A percentile compares a stretch with the other conserved stretches of the same genome.
These are phyloP conservation scores for Theristicus caerulescens DNA, from an alignment of 2,113 vertebrate genomes.

Conservation along the genomic window DNA sequence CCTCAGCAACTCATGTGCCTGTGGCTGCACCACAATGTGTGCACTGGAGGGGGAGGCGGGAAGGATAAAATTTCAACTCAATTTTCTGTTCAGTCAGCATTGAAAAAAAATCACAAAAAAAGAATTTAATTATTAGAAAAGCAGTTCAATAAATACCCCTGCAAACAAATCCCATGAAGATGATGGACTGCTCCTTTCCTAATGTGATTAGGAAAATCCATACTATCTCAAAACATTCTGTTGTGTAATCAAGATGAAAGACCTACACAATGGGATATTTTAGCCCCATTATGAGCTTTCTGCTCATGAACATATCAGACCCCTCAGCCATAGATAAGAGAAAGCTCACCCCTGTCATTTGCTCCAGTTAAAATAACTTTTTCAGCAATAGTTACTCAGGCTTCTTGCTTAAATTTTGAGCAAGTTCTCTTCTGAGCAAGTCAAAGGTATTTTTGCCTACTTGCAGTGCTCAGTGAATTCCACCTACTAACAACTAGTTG, in stretches of 20 bases:
- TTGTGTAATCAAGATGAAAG: not conserved
- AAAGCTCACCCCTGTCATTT: not conserved
- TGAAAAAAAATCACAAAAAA: not conserved
- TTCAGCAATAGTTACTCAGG: not conserved
- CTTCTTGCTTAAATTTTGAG: not conserved
- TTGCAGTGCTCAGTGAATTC: not conserved
- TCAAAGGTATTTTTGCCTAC: not conserved
- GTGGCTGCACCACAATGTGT: rapidly evolving
- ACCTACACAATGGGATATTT: not conserved
- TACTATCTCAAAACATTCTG: not conserved
- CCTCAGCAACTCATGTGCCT: not conserved
- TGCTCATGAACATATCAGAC: not conserved
- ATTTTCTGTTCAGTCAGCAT: not conserved
- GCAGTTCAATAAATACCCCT: not conserved
- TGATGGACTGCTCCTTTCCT: not conserved
- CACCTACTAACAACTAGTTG: not conserved
- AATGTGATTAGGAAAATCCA: not conserved
- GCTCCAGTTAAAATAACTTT: not conserved
- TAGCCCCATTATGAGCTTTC: not conserved
- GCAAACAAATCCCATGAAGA: not conserved
- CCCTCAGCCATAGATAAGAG: not conserved
- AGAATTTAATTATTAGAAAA: not conserved
- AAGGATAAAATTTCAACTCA: not conserved
- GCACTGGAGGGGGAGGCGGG: not conserved
- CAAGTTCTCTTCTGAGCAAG: not conserved